Conservation (phyloP, 2,888 invertebrate genomes). For the Deilephila porcellus region DNA sequence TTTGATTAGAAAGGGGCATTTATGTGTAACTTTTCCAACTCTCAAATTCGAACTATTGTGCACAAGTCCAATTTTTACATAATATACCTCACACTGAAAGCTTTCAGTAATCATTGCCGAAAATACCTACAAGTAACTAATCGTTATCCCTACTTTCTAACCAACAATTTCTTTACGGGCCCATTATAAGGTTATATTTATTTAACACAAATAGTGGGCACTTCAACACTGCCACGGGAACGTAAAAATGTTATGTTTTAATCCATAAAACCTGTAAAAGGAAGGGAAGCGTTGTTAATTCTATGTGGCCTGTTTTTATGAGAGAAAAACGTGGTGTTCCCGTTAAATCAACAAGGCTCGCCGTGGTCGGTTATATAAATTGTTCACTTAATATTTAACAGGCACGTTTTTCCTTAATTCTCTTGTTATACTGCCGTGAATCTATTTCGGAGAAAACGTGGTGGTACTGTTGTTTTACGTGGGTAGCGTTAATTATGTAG, state of each 20-base stretch:
- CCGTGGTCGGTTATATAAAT: neutral
- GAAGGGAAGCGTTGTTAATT: slow-evolving; percentile 3
- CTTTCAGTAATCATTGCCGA: no score
- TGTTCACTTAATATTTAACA: neutral
- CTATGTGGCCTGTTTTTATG: slow-evolving; percentile 20
- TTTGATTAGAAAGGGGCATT: no score
- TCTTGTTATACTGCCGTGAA: neutral
- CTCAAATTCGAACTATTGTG: no score
- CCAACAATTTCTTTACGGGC: neutral
- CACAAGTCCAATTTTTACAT: no score
- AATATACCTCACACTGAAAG: no score
- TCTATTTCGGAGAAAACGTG: neutral
- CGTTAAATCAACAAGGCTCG: slow-evolving; percentile 9
- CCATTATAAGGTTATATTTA: neutral
- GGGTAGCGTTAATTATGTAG: no score
- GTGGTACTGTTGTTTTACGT: neutral
- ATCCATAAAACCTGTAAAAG: slow-evolving; percentile 13
- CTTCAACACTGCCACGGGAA: slow-evolving; percentile 1
- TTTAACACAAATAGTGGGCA: slow-evolving; percentile 5
- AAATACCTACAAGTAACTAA: no score
- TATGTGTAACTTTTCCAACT: no score
- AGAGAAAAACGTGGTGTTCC: neutral
- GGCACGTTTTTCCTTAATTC: neutral
- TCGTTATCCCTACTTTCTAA: neutral
- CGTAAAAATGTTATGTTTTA: slow-evolving; percentile 19